Conservation (phyloP, 1,140 invertebrate genomes). For the Hyles vespertilio region DNA sequence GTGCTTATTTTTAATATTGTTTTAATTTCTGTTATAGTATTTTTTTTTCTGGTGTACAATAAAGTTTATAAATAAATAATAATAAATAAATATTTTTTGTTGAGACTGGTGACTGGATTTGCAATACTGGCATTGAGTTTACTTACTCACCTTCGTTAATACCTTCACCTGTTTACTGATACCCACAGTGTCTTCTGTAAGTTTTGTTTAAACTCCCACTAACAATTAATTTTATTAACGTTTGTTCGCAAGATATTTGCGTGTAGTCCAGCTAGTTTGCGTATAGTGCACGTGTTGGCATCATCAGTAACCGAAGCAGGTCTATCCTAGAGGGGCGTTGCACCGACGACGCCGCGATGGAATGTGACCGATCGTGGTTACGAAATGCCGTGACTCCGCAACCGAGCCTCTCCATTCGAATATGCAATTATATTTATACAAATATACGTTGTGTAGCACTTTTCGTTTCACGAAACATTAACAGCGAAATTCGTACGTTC, state of each 20-base stretch:
- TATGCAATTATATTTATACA: constrained; percentile 34
- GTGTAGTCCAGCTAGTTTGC: too few species aligned
- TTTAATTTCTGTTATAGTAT: too few species aligned
- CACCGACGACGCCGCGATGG: constrained; percentile 51
- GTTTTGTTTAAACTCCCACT: constrained; percentile 10
- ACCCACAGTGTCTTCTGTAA: constrained; percentile 16
- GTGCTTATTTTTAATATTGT: too few species aligned
- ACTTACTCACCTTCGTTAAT: constrained; percentile 12
- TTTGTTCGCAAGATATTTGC: too few species aligned
- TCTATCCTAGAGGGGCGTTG: constrained; percentile 60
- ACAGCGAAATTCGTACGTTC: too few species aligned
- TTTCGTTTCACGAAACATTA: too few species aligned
- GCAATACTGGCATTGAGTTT: not conserved
- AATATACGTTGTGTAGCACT: too few species aligned
- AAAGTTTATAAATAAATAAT: too few species aligned
- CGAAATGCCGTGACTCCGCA: constrained; percentile 63
- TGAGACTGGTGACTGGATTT: not conserved
- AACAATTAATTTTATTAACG: constrained; percentile 3
- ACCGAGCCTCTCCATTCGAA: constrained; percentile 44
- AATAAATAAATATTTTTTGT: constrained; percentile 1
- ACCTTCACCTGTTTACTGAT: constrained; percentile 23
- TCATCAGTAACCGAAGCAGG: constrained; percentile 56
- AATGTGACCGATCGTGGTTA: constrained; percentile 67
- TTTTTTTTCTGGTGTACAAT: too few species aligned
- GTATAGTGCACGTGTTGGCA: constrained; percentile 17